Evolutionary conservation across 1,140 invertebrate species (phyloP), one percentile per base, ranked within the genome.

Genomic region (Trichoplusia ni): DNA sequence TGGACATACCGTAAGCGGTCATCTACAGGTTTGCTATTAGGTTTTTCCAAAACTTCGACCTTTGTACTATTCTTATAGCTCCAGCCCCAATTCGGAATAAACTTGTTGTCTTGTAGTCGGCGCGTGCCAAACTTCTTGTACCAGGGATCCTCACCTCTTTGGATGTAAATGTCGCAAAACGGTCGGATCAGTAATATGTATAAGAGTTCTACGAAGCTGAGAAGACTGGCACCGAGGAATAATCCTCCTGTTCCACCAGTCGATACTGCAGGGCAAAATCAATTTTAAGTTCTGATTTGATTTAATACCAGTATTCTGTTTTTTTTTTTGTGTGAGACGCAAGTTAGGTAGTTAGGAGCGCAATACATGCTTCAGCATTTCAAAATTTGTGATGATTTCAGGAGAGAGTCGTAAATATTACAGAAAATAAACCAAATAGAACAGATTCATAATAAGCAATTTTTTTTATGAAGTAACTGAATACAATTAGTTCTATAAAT

Each of bases 181-280:
- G 87, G 87, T n/a, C 87, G 71, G 3, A 90, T 49, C 5, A 90
- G 64, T 7, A 90, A 47, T 47, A 88, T 90, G 44, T 90, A 90
- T 2, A 94, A 54, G 1, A 94, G 81, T 71, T 94, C 93, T 6
- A 93, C 91, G 66, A 94, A 93, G 67, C 93, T 94, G 0, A 94
- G 82, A 1, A 94, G 75, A 68, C 93, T 94, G 1, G 92, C 93
- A 3, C 93, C 93, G 2, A 94, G 89, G 69, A 94, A 94, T 0
- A 94, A 73, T 0, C 93, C 93, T 6, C 92, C 91, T 2, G 93
- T 92, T 16, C 93, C 93, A 6, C 93, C 93, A 29, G 93, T 93
- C 0, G 93, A 94, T 3, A 94, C 93, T 94, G 71, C 49, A 82
- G 77, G 71, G 23, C 19, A 49, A 33, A 47, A 33, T 44, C 14